These are phyloP conservation scores for Dunckerocampus dactyliophorus DNA, from an alignment of 2,113 vertebrate genomes.

Conservation along the genomic window DNA sequence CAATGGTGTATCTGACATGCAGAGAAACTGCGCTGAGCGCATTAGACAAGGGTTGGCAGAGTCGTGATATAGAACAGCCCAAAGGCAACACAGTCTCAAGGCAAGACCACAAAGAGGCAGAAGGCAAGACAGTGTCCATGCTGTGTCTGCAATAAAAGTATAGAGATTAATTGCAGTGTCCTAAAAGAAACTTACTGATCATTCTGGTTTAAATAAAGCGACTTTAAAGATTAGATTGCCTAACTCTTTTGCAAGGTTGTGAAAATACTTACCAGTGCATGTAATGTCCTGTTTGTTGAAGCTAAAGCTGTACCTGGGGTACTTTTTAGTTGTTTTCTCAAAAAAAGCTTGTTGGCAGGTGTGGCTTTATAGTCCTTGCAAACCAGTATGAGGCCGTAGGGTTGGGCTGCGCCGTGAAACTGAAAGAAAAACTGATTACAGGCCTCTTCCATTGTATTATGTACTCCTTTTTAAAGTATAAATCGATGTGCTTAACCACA, in stretches of 20 bases:
- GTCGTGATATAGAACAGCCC: background rate
- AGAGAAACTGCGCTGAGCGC: background rate
- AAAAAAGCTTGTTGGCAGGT: background rate
- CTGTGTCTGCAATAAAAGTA: constrained; percentile 1
- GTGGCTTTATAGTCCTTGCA: background rate
- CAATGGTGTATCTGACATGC: constrained; percentile 7
- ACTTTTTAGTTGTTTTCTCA: background rate
- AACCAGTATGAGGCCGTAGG: no score
- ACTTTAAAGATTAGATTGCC: background rate
- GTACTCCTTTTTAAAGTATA: no score
- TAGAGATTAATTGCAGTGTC: background rate
- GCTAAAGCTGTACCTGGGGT: background rate
- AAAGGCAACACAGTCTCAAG: background rate
- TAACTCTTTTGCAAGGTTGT: background rate
- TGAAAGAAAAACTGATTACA: no score
- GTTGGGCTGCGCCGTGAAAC: no score
- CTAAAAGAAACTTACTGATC: background rate
- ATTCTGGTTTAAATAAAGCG: constrained; percentile 2
- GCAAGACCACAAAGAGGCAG: background rate
- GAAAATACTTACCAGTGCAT: background rate
- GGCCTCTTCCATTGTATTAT: no score
- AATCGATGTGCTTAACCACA: no score
- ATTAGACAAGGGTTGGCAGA: constrained; percentile 1
- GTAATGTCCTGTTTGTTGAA: background rate
- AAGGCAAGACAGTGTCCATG: background rate